Evolutionary conservation across 2,797 vertebrate genomes (phyloP), one percentile per base, ranked within the genome.

Genomic region (Brachyrhaphis roseni): DNA sequence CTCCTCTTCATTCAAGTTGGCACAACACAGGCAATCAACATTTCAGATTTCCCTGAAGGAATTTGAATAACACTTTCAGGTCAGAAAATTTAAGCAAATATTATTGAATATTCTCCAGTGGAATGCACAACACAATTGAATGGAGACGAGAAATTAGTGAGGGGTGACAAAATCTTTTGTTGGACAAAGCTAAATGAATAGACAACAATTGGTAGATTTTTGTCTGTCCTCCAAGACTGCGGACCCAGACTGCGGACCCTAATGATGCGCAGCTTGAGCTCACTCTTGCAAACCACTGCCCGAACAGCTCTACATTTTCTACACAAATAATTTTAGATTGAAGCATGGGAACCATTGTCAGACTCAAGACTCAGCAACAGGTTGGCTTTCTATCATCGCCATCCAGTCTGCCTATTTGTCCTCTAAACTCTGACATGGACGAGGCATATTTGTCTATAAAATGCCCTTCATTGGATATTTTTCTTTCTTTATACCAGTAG

Each of bases 181-280:
- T 79, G 70, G 88, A 88, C 81, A 62, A 80, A 88, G 77, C 80
- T 91, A 91, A 94, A 90, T 87, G 88, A 82, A 85, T 86, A 72
- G 84, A 82, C 84, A 84, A 93, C 88, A 88, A 91, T 83, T 88
- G 74, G 80, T 89, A 80, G 82, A 79, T 88, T 92, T 71, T 85
- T 91, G 82, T 89, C 82, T 88, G 89, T 83, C 81, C 78, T 68
- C 73, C 5, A 16, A 18, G 46, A 85, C 86, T 74, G 78, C 88
- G 87, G 86, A 92, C 84, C 82, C 87, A 82, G 87, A 89, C 82
- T 77, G n/a, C 34, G 34, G 87, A 92, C 86, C 77, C 88, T 94
- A 95, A 94, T 94, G 92, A 93, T 93, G 91, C 87, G 57, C 83
- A 91, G 90, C 90, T 90, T 89, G 90, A 92, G 88, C 77, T 91